Base-by-base conservation (phyloP, 2,888 invertebrate species). In the Ephialtes manifestator region DNA sequence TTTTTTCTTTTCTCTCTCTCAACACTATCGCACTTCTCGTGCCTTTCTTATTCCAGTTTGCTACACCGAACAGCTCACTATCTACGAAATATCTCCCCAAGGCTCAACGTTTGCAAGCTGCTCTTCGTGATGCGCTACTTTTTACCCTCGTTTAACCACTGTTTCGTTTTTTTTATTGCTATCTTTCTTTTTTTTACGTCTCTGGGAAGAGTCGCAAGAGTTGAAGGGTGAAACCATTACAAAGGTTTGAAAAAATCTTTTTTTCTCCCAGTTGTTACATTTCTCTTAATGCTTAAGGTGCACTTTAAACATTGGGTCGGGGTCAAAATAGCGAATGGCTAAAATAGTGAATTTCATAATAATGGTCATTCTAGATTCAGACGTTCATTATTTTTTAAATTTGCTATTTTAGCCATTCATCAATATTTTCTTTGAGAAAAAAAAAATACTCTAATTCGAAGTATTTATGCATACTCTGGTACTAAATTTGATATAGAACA, bases 1-100 rank as follows among this genome's bases (percentile, higher is more conserved):
- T 92, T n/a, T n/a, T 89, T 92, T 80, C 74, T 75, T 68, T 80
- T 65, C 81, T 63, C 53, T 48, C 71, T n/a, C 63, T 71, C 70
- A 68, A 48, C 51, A 31, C 81, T 67, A 55, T 68, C 68, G 63
- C 77, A 58, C 74, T 75, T 75, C 55, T 65, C 35, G 18, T 20
- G 35, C 51, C 35, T 71, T 71, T 31, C 24, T 71, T 71, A 18
- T 71, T 51, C 24, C 8, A 18, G 35, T 74, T 58, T 74, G 8
- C 20, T 58, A n/a, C 48, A 1, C 7, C 13, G 35, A 46, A n/a
- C 20, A 70, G 35, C 48, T 78, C 51, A 51, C 60, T 51, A 63
- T 51, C 70, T 31, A n/a, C 68, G 55, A 76, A 76, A 76, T 78
- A 35, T 79, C 60, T 70, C 31, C 35, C n/a, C n/a, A 28, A 58